These are phyloP conservation scores for Zaprionus vittiger DNA, from an alignment of 1,140 invertebrate species.

Conservation along the genomic window DNA sequence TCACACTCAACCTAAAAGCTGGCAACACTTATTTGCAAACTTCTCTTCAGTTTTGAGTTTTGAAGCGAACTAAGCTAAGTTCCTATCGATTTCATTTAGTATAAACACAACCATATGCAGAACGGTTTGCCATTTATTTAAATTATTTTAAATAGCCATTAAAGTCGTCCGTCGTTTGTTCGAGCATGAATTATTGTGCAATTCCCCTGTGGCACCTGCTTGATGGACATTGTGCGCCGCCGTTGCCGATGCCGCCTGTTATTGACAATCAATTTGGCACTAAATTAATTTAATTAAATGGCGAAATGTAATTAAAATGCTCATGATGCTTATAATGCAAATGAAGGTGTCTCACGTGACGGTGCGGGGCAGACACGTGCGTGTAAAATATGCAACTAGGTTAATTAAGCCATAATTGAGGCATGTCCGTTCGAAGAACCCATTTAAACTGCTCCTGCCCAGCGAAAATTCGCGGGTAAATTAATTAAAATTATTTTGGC, in stretches of 20 bases:
- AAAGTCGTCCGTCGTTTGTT: not conserved
- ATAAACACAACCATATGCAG: too few relatives aligned
- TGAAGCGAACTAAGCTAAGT: not conserved
- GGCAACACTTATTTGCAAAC: not conserved
- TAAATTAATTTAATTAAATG: slow-evolving; percentile 81
- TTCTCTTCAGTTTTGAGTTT: not conserved
- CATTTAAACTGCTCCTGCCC: not conserved
- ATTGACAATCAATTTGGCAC: slow-evolving; percentile 66
- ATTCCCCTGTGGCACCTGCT: slow-evolving; percentile 23
- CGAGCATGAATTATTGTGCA: slow-evolving; percentile 20
- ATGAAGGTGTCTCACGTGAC: slow-evolving; percentile 59
- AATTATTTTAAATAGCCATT: slow-evolving; percentile 29
- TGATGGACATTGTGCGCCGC: slow-evolving; percentile 28
- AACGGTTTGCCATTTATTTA: slow-evolving; percentile 18
- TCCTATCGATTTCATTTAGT: not conserved
- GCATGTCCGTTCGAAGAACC: slow-evolving; percentile 38
- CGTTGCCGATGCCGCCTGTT: slow-evolving; percentile 30
- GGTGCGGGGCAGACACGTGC: slow-evolving; percentile 10
- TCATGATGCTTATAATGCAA: slow-evolving; percentile 64
- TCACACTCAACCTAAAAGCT: not conserved
- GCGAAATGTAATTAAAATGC: slow-evolving; percentile 76
- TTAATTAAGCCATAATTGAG: slow-evolving; percentile 80
- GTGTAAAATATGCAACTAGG: slow-evolving; percentile 77
- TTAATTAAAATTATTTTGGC: slow-evolving; percentile 74
- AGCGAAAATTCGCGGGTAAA: slow-evolving; percentile 60